Conservation (phyloP, 2,797 vertebrate genomes). For the Picus viridis region DNA sequence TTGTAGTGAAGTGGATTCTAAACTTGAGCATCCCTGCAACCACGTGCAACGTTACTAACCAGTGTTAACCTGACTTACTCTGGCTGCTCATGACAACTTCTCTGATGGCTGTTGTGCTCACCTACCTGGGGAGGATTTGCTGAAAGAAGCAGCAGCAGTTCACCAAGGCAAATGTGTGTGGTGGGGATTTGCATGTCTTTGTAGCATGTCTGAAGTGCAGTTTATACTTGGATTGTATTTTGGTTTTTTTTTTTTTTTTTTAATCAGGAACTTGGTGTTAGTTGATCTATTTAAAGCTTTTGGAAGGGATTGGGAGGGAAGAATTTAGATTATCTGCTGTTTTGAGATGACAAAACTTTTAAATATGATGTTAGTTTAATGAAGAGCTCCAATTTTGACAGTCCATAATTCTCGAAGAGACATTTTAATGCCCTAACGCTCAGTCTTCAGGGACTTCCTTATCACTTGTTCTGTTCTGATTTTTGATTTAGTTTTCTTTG, state of each 20-base stretch:
- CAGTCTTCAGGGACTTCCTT: conserved; percentile 79
- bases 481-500: conserved; percentile 80
- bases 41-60: conserved; percentile 82
- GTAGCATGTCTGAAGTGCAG: conserved; percentile 83
- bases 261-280: conserved; percentile 23
- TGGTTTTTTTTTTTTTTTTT: neutral
- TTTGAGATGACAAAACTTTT: conserved; percentile 11
- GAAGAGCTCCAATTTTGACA: conserved; percentile 51
- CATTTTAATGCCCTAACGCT: conserved; percentile 81
- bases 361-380: conserved; percentile 11
- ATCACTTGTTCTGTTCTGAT: conserved; percentile 68
- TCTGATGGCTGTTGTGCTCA: conserved; percentile 77
- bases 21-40: conserved; percentile 73
- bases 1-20: conserved; percentile 80
- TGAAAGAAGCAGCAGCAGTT: conserved; percentile 77
- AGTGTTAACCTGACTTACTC: conserved; percentile 79
- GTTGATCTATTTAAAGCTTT: neutral
- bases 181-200: conserved; percentile 82
- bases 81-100: conserved; percentile 79
- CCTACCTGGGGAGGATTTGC: conserved; percentile 77
- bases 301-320: conserved; percentile 47
- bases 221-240: conserved; percentile 58
- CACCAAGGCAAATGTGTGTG: conserved; percentile 80
- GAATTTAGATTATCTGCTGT: neutral
- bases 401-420: conserved; percentile 44